These are phyloP conservation scores for Archegozetes longisetosus DNA, from an alignment of 1,140 invertebrate genomes.

Conservation along the genomic window DNA sequence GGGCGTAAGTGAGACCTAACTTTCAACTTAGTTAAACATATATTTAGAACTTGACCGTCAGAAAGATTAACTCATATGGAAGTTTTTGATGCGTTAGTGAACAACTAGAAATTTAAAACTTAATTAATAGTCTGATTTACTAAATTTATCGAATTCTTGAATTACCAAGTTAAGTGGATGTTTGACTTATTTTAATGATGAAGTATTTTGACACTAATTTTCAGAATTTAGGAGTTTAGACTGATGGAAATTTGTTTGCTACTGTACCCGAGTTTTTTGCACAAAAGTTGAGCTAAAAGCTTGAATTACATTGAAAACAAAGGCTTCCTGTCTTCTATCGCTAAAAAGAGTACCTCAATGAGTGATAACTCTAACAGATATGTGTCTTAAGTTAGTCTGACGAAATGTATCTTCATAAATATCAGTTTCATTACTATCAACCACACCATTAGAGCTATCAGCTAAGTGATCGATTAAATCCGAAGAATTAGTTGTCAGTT, in stretches of 20 bases:
- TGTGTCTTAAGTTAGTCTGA: background rate
- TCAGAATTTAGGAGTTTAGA: too few species aligned
- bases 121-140: too few species aligned
- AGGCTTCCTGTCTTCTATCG: slow-evolving; percentile 16
- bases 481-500: background rate
- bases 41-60: background rate
- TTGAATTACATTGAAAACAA: slow-evolving; percentile 20
- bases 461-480: background rate
- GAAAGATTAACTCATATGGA: too few species aligned
- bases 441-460: background rate
- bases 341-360: slow-evolving; percentile 17
- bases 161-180: too few species aligned
- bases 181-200: too few species aligned
- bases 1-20: slow-evolving; percentile 53
- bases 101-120: too few species aligned
- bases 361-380: slow-evolving; percentile 15
- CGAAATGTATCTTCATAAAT: background rate
- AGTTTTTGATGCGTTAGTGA: too few species aligned
- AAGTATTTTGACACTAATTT: too few species aligned
- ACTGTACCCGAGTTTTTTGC: too few species aligned
- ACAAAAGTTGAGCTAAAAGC: too few species aligned
- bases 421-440: background rate
- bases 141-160: too few species aligned
- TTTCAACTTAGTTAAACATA: slow-evolving; percentile 24
- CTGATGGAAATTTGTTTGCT: too few species aligned